phyloP scores from a whole-genome alignment of 2,113 vertebrate species.

The Sterrhoptilus dennistouni region DNA sequence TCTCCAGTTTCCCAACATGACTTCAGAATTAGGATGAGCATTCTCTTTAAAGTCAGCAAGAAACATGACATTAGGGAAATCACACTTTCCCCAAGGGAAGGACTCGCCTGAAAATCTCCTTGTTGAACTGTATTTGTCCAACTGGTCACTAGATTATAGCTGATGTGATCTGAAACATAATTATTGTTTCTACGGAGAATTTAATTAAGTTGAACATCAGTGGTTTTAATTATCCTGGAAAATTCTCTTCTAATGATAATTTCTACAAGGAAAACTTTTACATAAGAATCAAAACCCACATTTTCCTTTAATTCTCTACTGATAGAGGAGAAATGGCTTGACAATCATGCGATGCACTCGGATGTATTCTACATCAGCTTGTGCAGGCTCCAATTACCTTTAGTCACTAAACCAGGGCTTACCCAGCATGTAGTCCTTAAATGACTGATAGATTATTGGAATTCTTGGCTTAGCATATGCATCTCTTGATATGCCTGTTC shows the following conservation, averaged over 20 bases:
- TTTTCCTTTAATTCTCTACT: neutral
- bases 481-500: neutral
- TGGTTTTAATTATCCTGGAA: neutral
- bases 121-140: neutral
- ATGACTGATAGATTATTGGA: slow-evolving; percentile 3
- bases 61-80: neutral
- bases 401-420: slow-evolving; percentile 40
- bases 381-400: slow-evolving; percentile 21
- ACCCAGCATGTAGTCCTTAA: neutral
- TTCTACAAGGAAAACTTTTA: neutral
- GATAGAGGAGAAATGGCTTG: neutral
- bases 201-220: neutral
- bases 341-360: neutral
- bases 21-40: neutral
- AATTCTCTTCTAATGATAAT: neutral
- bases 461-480: slow-evolving; percentile 1
- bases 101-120: neutral
- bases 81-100: neutral
- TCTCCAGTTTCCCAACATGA: neutral
- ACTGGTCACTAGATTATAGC: neutral
- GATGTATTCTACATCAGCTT: slow-evolving; percentile 22
- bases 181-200: neutral
- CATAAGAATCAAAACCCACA: neutral
- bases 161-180: neutral
- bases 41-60: neutral